Evolutionary conservation across 1,140 invertebrate species (phyloP).

Genomic region (Littorina saxatilis): DNA sequence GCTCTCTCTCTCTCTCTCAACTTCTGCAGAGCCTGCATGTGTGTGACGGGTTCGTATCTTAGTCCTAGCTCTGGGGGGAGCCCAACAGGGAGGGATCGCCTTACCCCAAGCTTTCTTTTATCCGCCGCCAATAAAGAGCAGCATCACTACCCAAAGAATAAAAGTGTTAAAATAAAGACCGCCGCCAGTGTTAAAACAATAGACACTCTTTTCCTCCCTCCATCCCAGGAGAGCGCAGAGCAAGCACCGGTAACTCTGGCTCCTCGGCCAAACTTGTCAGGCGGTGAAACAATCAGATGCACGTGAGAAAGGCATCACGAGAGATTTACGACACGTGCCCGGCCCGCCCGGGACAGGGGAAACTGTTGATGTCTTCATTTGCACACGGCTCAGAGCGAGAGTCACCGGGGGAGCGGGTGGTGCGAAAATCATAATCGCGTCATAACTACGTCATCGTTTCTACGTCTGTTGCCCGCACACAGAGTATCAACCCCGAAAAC

Average conservation of each 20-base stretch:
- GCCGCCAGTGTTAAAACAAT: conserved; percentile 17
- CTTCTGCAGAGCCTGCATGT: too few species aligned
- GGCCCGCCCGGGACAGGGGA: background rate
- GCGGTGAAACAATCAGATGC: conserved; percentile 29
- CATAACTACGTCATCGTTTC: conserved; percentile 29
- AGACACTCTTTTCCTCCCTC: conserved; percentile 5
- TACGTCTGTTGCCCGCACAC: conserved; percentile 10
- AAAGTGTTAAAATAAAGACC: conserved; percentile 21
- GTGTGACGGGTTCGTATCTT: too few species aligned
- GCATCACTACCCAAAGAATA: background rate
- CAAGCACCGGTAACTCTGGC: background rate
- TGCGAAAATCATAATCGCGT: conserved; percentile 21
- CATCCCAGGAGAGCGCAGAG: background rate
- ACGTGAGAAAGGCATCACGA: conserved; percentile 30
- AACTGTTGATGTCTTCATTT: conserved; percentile 33
- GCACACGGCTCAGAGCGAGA: background rate
- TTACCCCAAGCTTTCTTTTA: background rate
- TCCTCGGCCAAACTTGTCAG: conserved; percentile 2
- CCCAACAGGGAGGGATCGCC: background rate
- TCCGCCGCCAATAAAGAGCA: conserved; percentile 20
- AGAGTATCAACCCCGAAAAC: background rate
- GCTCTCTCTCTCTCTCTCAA: background rate
- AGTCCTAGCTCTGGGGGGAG: background rate
- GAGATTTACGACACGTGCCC: conserved; percentile 32
- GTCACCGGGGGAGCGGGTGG: background rate